Base-by-base conservation (phyloP, 2,113 vertebrate genomes). In the Todiramphus chloris region DNA sequence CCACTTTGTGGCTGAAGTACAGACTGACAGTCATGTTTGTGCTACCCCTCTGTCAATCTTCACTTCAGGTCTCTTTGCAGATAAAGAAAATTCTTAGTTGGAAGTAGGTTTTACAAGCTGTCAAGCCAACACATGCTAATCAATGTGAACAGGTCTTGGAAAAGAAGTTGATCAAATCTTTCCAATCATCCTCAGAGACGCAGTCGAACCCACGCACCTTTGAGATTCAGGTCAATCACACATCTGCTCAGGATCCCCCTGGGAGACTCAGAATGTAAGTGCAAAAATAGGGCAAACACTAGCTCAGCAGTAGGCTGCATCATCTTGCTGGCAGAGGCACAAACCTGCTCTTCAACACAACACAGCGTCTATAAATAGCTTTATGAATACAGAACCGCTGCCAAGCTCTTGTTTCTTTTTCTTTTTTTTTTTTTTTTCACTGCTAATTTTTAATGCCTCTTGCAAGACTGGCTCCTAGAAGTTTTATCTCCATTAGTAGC, bases 251-350 rank as follows among this genome's bases (percentile, higher is more conserved):
- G 50, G 50, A 62, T 76, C 75, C 70, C 53, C 56, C 35, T 41
- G 70, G 81, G 93, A 96, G 74, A 67, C 31, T 87, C 62, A 66
- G 62, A 87, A 91, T 24, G n/a, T 37, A 77, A 94, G 83, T 84
- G 74, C 59, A 96, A 94, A 97, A 96, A 92, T 92, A 96, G 94
- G 91, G 89, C 95, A 96, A 92, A 72, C 53, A 46, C n/a, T 85
- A 62, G 78, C 93, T 79, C 94, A 91, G 88, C 94, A 96, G 91
- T 83, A 92, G 67, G 85, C 59, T 92, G 30, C 46, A 93, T 58
- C 80, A 78, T 92, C 83, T 92, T 95, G 85, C 90, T 93, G 97
- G 93, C 79, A 83, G 64, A 90, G 48, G 72, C 72, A 94, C 91
- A 97, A 94, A 96, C 90, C 35, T 75, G 59, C 78, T 95, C 18